Percentiles rank a stretch among this genome's conserved stretches.
phyloP scores from a whole-genome alignment of 2,113 vertebrate species.

The Platysternon megacephalum region DNA sequence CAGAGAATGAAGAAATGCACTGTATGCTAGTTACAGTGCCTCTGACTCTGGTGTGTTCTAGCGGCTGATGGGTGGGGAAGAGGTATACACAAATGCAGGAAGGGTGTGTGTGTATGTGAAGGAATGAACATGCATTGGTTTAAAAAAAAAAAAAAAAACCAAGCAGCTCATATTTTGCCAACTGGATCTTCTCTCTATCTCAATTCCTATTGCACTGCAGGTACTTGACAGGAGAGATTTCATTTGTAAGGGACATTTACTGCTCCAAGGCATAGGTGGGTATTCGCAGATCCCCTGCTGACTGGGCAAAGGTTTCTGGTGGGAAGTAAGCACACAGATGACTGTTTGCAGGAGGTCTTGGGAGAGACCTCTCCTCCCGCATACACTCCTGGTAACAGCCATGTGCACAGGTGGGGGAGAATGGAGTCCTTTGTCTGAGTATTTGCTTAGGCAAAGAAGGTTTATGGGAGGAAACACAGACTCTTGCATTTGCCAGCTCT shows the following conservation, averaged over 20 bases:
- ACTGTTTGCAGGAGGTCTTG: no score
- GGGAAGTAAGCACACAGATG: background rate
- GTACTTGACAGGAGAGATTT: background rate
- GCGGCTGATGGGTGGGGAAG: background rate
- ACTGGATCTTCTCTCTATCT: background rate
- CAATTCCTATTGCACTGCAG: background rate
- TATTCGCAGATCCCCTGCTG: no score
- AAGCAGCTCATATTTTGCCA: background rate
- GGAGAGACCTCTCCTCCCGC: background rate
- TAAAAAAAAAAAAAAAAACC: background rate
- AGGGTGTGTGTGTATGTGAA: background rate
- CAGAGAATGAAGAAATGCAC: background rate
- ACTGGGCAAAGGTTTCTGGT: background rate
- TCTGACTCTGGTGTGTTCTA: background rate
- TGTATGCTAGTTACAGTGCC: background rate
- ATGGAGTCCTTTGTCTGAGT: background rate
- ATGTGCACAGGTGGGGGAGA: background rate
- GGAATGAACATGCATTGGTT: background rate
- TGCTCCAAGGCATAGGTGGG: background rate
- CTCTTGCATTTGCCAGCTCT: background rate
- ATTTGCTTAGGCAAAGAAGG: background rate
- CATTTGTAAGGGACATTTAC: background rate
- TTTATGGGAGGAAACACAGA: background rate
- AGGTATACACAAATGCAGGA: background rate
- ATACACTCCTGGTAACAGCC: background rate